Evolutionary conservation across 2,113 vertebrate genomes (phyloP).

Genomic region (Sturnira hondurensis): DNA sequence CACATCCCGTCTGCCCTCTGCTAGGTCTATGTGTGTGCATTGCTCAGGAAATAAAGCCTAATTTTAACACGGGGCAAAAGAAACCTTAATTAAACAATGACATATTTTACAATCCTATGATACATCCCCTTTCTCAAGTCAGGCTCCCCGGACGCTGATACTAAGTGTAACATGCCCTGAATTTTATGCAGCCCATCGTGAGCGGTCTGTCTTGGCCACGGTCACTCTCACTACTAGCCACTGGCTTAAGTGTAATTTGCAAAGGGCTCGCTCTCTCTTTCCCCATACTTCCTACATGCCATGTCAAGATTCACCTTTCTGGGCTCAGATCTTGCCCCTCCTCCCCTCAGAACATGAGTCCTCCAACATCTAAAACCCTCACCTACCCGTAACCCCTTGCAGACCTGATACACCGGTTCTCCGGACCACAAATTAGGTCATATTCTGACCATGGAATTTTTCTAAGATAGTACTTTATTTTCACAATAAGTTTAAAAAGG

Average conservation of each 20-base stretch:
- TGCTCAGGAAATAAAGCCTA: slow-evolving; percentile 19
- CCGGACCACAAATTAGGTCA: not conserved
- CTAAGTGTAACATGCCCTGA: not conserved
- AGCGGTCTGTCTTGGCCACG: not conserved
- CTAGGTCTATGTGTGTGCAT: not conserved
- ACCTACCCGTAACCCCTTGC: not conserved
- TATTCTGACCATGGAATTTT: not conserved
- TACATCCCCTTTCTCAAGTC: not conserved
- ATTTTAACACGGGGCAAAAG: slow-evolving; percentile 18
- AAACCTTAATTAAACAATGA: not conserved
- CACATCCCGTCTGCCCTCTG: not conserved
- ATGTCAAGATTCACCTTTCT: not conserved
- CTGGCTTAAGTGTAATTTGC: not conserved
- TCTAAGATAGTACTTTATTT: not conserved
- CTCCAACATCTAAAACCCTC: not conserved
- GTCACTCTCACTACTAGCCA: too few relatives aligned
- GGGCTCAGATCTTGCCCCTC: not conserved
- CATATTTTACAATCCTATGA: not conserved
- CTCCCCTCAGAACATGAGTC: not conserved
- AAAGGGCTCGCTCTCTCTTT: not conserved
- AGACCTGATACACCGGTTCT: too few relatives aligned
- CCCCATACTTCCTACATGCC: not conserved
- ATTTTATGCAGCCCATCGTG: rapidly evolving
- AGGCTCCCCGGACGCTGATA: not conserved
- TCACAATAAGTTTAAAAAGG: not conserved